Evolutionary conservation across 2,797 vertebrate species (phyloP), one percentile per base, ranked within the genome.

Genomic region (Acipenser transmontanus): DNA sequence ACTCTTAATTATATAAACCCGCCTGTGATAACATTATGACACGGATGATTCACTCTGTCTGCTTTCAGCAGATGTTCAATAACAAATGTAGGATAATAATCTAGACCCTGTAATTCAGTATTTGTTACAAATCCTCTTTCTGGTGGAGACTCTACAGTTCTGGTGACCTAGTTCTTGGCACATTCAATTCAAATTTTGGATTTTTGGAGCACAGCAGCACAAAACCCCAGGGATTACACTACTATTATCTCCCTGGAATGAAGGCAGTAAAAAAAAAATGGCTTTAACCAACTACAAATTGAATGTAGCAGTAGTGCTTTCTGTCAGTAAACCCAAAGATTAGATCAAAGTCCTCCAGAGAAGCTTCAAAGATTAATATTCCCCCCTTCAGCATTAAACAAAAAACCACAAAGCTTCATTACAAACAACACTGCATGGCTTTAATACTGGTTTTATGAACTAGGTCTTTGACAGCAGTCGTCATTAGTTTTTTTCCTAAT

Each of bases 201-300:
- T 57, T 57, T 57, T 57, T 57, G 54, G 54, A n/a, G 12, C 54
- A 57, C 47, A 6, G 62, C 51, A 11, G 8, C 50, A 12, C 8
- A 65, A 54, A 65, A 65, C 48, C 34, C 51, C 20, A 59, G 54
- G 52, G 8, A 65, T 66, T 56, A 56, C 64, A 57, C 52, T 13
- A 66, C 57, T 59, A 34, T 10, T 48, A 52, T 59, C 47, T 57
- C 11, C 13, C 52, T 66, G 64, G 12, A 59, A 47, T 7, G 47
- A 6, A 66, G 51, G 20, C 64, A 47, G 50, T 57, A 49, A 14
- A 47, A 34, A 34, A 34, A 34, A 66, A 7, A 5, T n/a, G 52
- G 34, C 14, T 11, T 14, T n/a, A 9, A 64, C 12, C 8, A 61
- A 34, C 17, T 34, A 61, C 47, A 61, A 61, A 20, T 17, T 50